Evolutionary conservation across 1,140 invertebrate species (phyloP).

Genomic region (Carposina sasakii): DNA sequence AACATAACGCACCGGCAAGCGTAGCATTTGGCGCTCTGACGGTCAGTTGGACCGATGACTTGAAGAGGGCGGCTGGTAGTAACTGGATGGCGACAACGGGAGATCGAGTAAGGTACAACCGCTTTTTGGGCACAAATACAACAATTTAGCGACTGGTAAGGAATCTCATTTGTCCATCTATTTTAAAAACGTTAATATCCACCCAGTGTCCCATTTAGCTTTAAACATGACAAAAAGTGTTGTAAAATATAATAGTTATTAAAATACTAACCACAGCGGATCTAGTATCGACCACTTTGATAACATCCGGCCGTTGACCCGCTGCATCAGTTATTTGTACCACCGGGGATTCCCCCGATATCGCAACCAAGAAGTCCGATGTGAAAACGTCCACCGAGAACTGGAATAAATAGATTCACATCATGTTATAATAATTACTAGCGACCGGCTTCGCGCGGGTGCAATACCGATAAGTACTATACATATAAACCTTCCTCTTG

Average conservation of each 20-base stretch:
- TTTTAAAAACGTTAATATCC: neutral
- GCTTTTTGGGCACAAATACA: neutral
- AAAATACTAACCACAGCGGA: conserved; percentile 17
- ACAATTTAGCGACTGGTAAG: neutral
- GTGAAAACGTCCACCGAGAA: conserved; percentile 38
- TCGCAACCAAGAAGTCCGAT: conserved; percentile 29
- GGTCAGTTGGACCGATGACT: too few species aligned
- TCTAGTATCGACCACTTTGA: conserved; percentile 29
- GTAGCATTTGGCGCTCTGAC: too few species aligned
- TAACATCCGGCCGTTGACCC: conserved; percentile 6
- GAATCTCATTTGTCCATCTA: neutral
- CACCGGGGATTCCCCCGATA: conserved; percentile 32
- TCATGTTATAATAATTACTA: too few species aligned
- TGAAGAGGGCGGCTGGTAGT: too few species aligned
- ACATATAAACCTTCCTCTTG: too few species aligned
- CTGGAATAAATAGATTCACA: conserved; percentile 34
- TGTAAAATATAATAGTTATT: neutral
- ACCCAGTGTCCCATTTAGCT: neutral
- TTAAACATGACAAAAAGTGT: neutral
- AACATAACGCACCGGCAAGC: too few species aligned
- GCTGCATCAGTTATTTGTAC: conserved; percentile 25
- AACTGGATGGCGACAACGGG: neutral
- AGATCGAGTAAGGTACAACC: neutral
- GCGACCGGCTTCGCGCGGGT: too few species aligned
- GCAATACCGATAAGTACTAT: too few species aligned